Percentiles rank a stretch among this genome's conserved stretches.
phyloP scores from a whole-genome alignment of 2,113 vertebrate genomes.

The Candoia aspera region DNA sequence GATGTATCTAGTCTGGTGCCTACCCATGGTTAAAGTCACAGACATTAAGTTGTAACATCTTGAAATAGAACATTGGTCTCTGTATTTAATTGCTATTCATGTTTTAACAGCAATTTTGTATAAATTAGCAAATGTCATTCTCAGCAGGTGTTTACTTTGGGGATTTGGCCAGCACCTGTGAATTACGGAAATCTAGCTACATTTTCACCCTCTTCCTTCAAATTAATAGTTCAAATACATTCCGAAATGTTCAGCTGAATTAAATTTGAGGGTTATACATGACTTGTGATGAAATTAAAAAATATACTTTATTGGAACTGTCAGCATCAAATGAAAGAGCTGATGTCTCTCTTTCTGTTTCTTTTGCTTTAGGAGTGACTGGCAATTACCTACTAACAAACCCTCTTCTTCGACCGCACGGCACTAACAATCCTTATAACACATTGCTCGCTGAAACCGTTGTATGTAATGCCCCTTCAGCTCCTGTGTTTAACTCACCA shows the following conservation, averaged over 20 bases:
- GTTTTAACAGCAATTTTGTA: constrained; percentile 75
- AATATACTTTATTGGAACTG: constrained; percentile 69
- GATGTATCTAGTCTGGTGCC: constrained; percentile 64
- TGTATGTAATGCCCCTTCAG: constrained; percentile 98
- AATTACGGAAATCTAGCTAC: constrained; percentile 71
- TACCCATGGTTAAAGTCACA: constrained; percentile 45
- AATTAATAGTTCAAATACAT: constrained; percentile 72
- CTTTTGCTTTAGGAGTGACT: constrained; percentile 97
- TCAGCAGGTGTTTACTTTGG: constrained; percentile 77
- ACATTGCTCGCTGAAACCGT: constrained; percentile 99
- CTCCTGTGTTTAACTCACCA: constrained; percentile 99
- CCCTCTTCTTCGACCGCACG: constrained; percentile 99
- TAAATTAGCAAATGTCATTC: constrained; percentile 80
- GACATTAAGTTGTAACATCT: constrained; percentile 68
- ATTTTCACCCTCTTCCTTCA: constrained; percentile 69
- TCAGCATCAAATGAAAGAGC: constrained; percentile 77
- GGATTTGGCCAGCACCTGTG: constrained; percentile 78
- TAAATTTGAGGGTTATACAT: constrained; percentile 62
- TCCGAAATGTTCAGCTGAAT: constrained; percentile 69
- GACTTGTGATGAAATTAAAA: constrained; percentile 60
- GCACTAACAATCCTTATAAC: constrained; percentile 99
- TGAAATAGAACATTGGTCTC: constrained; percentile 65
- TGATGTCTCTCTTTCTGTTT: constrained; percentile 85
- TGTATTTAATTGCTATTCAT: constrained; percentile 76
- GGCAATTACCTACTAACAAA: constrained; percentile 99